A percentile compares a stretch with the other conserved stretches of the same genome.
Conservation (phyloP, 1,140 invertebrate species). For the Leptestheria dahalacensis region DNA sequence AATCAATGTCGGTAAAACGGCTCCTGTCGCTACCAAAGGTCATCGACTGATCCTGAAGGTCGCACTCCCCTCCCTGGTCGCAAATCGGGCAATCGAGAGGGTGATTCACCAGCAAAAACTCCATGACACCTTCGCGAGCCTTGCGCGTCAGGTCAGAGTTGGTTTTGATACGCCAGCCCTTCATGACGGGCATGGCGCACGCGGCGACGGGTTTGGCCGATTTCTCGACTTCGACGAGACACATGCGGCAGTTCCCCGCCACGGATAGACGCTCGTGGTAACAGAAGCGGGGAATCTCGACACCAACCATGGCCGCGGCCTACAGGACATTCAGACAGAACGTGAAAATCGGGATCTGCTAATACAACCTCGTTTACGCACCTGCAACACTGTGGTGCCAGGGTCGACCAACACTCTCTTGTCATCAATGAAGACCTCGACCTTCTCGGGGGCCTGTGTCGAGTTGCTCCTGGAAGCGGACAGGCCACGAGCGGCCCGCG, state of each 20-base stretch:
- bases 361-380: conserved; percentile 26
- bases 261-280: conserved; percentile 97
- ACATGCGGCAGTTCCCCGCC: conserved; percentile 98
- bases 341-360: background rate
- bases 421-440: conserved; percentile 97
- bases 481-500: background rate
- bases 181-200: conserved; percentile 99
- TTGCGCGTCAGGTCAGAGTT: conserved; percentile 88
- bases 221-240: conserved; percentile 97
- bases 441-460: conserved; percentile 44
- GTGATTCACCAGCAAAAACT: conserved; percentile 96
- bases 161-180: conserved; percentile 93
- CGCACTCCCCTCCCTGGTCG: conserved; percentile 99
- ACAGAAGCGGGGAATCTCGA: conserved; percentile 98
- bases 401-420: conserved; percentile 85
- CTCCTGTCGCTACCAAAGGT: conserved; percentile 95
- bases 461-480: background rate
- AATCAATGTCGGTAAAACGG: conserved; percentile 84
- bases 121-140: conserved; percentile 97
- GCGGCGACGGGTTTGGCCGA: conserved; percentile 90
- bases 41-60: conserved; percentile 97
- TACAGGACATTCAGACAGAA: conserved; percentile 32
- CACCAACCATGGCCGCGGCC: conserved; percentile 88
- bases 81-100: conserved; percentile 99
- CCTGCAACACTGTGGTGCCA: conserved; percentile 93